Percentiles rank a stretch among this genome's conserved stretches.
Conservation (phyloP, 2,797 vertebrate genomes). For the Cryptoblepharus egeriae region DNA sequence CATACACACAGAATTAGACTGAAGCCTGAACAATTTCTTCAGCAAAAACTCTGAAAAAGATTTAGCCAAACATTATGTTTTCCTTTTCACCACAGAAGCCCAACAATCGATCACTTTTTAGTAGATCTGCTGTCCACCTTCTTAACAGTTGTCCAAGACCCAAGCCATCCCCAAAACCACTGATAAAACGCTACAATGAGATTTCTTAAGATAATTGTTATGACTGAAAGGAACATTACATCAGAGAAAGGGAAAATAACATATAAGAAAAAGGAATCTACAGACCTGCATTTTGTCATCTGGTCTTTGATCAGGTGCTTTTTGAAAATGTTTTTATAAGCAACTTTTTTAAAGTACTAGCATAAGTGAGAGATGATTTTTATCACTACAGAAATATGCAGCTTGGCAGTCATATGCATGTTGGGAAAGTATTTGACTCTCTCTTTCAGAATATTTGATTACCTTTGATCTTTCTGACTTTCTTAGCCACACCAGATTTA, state of each 20-base stretch:
- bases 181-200: conserved; percentile 60
- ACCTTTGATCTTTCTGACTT: conserved; percentile 64
- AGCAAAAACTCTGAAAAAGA: conserved; percentile 36
- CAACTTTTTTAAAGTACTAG: conserved; percentile 54
- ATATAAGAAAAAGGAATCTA: conserved; percentile 43
- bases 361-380: conserved; percentile 65
- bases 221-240: conserved; percentile 65
- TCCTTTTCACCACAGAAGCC: not conserved
- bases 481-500: conserved; percentile 61
- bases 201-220: conserved; percentile 66
- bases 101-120: not conserved
- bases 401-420: conserved; percentile 33
- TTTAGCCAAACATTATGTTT: not conserved
- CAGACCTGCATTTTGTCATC: conserved; percentile 40
- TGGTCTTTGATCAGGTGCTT: conserved; percentile 36
- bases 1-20: not conserved
- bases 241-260: conserved; percentile 47
- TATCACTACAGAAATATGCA: conserved; percentile 60
- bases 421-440: conserved; percentile 35
- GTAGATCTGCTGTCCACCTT: conserved; percentile 52
- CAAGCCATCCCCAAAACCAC: conserved; percentile 38
- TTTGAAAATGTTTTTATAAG: conserved; percentile 8
- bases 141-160: conserved; percentile 37
- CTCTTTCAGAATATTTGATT: conserved; percentile 64
- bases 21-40: conserved; percentile 15